Percentiles rank a stretch among this genome's conserved stretches.
Conservation (phyloP, 1,140 invertebrate genomes). For the Drosophila teissieri region DNA sequence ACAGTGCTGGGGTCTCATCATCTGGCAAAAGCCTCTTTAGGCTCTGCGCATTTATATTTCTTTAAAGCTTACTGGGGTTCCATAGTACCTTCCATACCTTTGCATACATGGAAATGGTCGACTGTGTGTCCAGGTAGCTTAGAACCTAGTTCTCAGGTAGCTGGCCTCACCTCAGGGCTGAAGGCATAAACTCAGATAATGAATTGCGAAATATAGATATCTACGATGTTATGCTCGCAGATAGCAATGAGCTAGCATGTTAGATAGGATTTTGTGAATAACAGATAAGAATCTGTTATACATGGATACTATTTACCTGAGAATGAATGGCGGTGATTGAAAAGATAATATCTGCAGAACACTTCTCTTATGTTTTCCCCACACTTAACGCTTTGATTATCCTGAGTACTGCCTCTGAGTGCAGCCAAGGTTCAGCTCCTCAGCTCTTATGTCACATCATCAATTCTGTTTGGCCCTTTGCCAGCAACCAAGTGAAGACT, state of each 20-base stretch:
- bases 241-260: conserved; percentile 32
- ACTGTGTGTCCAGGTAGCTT: conserved; percentile 44
- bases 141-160: conserved; percentile 21
- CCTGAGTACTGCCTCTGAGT: conserved; percentile 7
- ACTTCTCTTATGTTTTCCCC: background rate
- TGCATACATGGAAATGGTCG: conserved; percentile 32
- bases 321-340: conserved; percentile 14
- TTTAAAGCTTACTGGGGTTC: conserved; percentile 68
- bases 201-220: conserved; percentile 67
- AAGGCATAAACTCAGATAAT: conserved; percentile 64
- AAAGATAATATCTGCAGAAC: conserved; percentile 9
- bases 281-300: conserved; percentile 9
- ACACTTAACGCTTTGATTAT: conserved; percentile 11
- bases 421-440: background rate
- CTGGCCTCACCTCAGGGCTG: conserved; percentile 16
- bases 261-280: conserved; percentile 31
- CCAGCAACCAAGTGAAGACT: conserved; percentile 38
- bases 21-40: conserved; percentile 59
- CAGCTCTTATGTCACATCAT: conserved; percentile 47
- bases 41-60: conserved; percentile 49
- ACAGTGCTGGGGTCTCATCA: conserved; percentile 50
- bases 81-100: too few relatives aligned
- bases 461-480: conserved; percentile 49
- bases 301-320: conserved; percentile 2
- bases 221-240: conserved; percentile 37